Evolutionary conservation across 1,140 invertebrate species (phyloP), one percentile per base, ranked within the genome.

Genomic region (Caenorhabditis briggsae): DNA sequence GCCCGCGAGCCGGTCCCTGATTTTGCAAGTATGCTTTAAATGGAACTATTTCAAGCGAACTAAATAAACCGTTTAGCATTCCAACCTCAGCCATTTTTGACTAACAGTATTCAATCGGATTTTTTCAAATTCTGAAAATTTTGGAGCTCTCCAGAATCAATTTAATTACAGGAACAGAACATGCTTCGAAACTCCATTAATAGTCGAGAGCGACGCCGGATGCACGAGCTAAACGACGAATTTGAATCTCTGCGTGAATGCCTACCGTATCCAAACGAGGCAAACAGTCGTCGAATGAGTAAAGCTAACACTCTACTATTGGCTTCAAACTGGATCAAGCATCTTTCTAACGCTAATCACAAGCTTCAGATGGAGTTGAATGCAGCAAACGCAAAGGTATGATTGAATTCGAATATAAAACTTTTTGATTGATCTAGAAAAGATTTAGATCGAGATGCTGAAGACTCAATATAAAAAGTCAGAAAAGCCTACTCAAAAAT

Each of bases 171-270:
- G 86, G 86, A 87, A 48, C 78, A 87, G 46, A 87, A 87, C 12
- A 14, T 64, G 25, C 82, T 87, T 9, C 78, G 86, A 41, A 82
- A 82, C 33, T 83, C 78, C 11, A 87, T 87, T 3, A 87, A 87
- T 33, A 82, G 74, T 25, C 14, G 86, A 50, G 86, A 87, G 56
- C 55, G 86, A 11, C 83, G 55, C 41, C 50, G 86, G 56, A 87
- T 87, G 86, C 86, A 87, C 41, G 86, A 87, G 18, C 59, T 87
- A 58, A 87, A 87, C 48, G 86, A 87, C 58, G 86, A 82, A 65
- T 59, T 65, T 41, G 86, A 87, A 59, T 25, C 83, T 46, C 82
- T 87, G 9, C 78, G 86, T 8, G 83, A 82, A 18, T 58, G 55
- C 53, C 86, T 87, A 50, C 86, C 86, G 18, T 87, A 87, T 53